phyloP scores from a whole-genome alignment of 2,113 vertebrate genomes.

The Falcunculus frontatus region DNA sequence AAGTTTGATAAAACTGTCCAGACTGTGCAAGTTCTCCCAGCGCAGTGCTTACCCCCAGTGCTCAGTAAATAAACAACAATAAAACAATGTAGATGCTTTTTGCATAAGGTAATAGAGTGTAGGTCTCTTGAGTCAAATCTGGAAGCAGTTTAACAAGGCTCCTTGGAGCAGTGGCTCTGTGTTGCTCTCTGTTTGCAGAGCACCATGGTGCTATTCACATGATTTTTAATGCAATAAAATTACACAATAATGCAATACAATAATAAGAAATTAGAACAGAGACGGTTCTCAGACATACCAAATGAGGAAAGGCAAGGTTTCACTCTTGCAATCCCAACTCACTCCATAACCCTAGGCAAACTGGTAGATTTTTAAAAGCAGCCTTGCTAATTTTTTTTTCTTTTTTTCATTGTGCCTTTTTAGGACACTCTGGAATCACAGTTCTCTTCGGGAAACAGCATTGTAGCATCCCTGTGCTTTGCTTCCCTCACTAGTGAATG shows the following conservation, averaged over 20 bases:
- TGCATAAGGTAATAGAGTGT: constrained; percentile 28
- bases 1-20: background rate
- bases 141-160: constrained; percentile 30
- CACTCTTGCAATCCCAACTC: background rate
- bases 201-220: constrained; percentile 45
- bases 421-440: background rate
- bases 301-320: constrained; percentile 41
- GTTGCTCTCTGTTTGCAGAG: constrained; percentile 34
- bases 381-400: background rate
- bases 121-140: constrained; percentile 33
- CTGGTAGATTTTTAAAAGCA: background rate
- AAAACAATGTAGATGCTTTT: constrained; percentile 18
- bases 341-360: background rate
- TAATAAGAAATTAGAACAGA: constrained; percentile 38
- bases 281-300: background rate
- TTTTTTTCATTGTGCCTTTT: background rate
- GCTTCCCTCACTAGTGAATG: background rate
- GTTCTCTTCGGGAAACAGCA: background rate
- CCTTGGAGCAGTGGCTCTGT: constrained; percentile 12
- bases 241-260: constrained; percentile 56
- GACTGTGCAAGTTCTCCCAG: background rate
- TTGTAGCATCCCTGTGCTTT: background rate
- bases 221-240: constrained; percentile 57
- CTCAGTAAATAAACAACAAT: constrained; percentile 33
- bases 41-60: background rate